Conservation (phyloP, 2,888 invertebrate species). For the Cryptophagus acutangulus region DNA sequence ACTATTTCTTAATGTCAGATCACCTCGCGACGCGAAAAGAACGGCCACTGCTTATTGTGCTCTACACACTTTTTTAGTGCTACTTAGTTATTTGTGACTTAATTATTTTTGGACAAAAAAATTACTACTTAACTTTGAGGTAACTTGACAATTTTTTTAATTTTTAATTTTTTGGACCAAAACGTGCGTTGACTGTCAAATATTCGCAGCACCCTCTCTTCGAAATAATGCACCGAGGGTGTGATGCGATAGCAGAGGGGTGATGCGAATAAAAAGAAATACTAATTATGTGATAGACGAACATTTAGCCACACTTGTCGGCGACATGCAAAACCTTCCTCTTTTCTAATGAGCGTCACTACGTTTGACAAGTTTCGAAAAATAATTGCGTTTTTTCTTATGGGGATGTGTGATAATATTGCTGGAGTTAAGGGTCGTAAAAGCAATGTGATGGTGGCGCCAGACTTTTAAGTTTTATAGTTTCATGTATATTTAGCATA, state of each 20-base stretch:
- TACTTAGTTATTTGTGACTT: constrained; percentile 38
- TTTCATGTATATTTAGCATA: too few relatives aligned
- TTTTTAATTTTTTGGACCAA: too few relatives aligned
- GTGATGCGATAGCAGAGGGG: constrained; percentile 26
- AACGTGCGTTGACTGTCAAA: constrained; percentile 44
- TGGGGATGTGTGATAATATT: too few relatives aligned
- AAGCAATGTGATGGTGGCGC: too few relatives aligned
- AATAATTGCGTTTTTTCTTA: too few relatives aligned
- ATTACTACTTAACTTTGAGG: constrained; percentile 39
- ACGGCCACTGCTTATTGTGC: constrained; percentile 21
- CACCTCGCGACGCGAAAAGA: constrained; percentile 47
- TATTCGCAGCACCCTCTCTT: constrained; percentile 23
- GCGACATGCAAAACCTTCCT: too few relatives aligned
- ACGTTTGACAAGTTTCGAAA: too few relatives aligned
- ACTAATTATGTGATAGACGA: constrained; percentile 35
- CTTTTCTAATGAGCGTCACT: too few relatives aligned
- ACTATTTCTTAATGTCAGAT: constrained; percentile 49
- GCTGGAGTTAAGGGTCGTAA: too few relatives aligned
- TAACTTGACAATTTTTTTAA: too few relatives aligned
- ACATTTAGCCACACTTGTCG: constrained; percentile 34
- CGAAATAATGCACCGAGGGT: not conserved
- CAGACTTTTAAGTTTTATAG: too few relatives aligned
- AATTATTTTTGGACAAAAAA: constrained; percentile 37
- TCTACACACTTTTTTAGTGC: not conserved
- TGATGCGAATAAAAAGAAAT: constrained; percentile 31